Percentiles rank a stretch among this genome's conserved stretches.
These are phyloP conservation scores for Trissolcus basalis DNA, from an alignment of 1,140 invertebrate genomes.

Conservation along the genomic window DNA sequence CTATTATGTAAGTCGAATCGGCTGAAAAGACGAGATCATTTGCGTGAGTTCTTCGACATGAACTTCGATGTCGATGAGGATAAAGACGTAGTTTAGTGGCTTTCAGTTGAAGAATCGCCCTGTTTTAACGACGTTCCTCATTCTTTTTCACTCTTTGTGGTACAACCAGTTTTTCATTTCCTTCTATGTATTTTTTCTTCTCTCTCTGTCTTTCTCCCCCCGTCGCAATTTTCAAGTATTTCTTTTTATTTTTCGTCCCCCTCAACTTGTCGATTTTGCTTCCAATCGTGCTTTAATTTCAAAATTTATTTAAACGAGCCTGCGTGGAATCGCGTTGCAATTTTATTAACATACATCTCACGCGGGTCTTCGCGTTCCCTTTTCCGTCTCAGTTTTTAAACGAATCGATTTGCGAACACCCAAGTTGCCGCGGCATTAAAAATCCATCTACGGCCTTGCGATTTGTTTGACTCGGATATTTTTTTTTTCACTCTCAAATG, in stretches of 20 bases:
- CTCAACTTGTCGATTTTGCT: neutral
- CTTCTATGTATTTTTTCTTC: neutral
- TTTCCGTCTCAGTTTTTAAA: too few species aligned
- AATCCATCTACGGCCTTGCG: slow-evolving; percentile 31
- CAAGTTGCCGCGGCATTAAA: slow-evolving; percentile 25
- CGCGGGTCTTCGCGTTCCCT: neutral
- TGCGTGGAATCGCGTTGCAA: neutral
- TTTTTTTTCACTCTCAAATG: slow-evolving; percentile 29
- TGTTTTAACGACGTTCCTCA: slow-evolving; percentile 34
- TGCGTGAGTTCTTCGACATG: slow-evolving; percentile 50
- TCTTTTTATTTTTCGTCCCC: too few species aligned
- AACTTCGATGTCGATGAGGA: slow-evolving; percentile 47
- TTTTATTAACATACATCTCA: slow-evolving; percentile 18
- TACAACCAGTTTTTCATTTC: neutral
- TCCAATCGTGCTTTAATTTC: slow-evolving; percentile 9
- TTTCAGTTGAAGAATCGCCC: slow-evolving; percentile 48
- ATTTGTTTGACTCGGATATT: slow-evolving; percentile 14
- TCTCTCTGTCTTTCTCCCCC: neutral
- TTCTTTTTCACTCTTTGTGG: slow-evolving; percentile 40
- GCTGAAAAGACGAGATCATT: slow-evolving; percentile 57
- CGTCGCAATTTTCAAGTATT: too few species aligned
- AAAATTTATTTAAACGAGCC: slow-evolving; percentile 2
- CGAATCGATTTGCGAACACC: slow-evolving; percentile 8
- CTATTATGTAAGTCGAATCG: slow-evolving; percentile 57
- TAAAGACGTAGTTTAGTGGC: slow-evolving; percentile 51